Percentiles rank a stretch among this genome's conserved stretches.
These are phyloP conservation scores for Platycheirus rosarum DNA, from an alignment of 2,888 invertebrate species.

Conservation along the genomic window DNA sequence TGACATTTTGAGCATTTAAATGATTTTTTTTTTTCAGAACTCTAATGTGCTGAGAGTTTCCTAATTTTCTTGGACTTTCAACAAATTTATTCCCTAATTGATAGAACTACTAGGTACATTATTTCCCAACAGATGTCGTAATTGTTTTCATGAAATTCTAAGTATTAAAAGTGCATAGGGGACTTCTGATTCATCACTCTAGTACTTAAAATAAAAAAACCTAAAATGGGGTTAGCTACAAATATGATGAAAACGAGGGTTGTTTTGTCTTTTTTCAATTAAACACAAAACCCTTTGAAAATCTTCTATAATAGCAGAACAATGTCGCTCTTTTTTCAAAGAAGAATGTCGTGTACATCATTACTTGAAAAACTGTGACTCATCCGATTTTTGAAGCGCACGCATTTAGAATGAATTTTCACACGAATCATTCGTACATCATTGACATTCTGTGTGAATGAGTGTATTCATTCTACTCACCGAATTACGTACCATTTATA, in stretches of 20 bases:
- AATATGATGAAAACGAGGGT: constrained; percentile 36
- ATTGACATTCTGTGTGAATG: constrained; percentile 68
- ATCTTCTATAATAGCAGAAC: constrained; percentile 46
- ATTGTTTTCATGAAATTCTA: constrained; percentile 52
- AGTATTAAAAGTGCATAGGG: constrained; percentile 21
- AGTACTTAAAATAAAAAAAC: not conserved
- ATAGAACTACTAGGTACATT: not conserved
- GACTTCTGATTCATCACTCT: constrained; percentile 2
- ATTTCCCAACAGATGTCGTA: constrained; percentile 22
- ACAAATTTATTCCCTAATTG: not conserved
- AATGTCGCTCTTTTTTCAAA: constrained; percentile 43
- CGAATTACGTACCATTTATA: constrained; percentile 17
- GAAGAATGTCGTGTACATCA: constrained; percentile 29
- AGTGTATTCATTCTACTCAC: constrained; percentile 29
- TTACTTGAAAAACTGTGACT: constrained; percentile 44
- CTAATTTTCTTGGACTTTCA: too few relatives aligned
- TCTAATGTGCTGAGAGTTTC: too few relatives aligned
- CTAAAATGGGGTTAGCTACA: constrained; percentile 27
- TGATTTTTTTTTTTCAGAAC: too few relatives aligned
- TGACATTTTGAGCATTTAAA: constrained; percentile 31
- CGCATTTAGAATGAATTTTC: constrained; percentile 65
- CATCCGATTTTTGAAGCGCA: constrained; percentile 50
- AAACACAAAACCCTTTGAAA: constrained; percentile 18
- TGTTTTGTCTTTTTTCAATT: constrained; percentile 32
- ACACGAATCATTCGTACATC: constrained; percentile 40